Percentiles rank a stretch among this genome's conserved stretches.
phyloP scores from a whole-genome alignment of 1,140 invertebrate genomes.

The Venustaconcha ellipsiformis region DNA sequence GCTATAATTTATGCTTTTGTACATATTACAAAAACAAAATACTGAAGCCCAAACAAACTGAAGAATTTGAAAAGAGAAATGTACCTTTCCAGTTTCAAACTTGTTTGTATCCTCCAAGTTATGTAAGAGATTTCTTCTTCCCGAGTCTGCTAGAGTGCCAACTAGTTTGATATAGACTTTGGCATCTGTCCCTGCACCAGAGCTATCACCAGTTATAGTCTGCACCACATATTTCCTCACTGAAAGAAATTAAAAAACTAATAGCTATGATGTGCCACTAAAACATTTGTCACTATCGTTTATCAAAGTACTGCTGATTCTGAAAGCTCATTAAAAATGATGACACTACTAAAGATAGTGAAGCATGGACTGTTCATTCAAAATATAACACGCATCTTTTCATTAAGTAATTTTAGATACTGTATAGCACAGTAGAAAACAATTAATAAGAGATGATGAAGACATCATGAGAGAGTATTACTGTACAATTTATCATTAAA shows the following conservation, averaged over 20 bases:
- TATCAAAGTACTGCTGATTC: not conserved
- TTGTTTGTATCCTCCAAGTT: constrained; percentile 39
- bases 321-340: not conserved
- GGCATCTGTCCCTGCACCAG: constrained; percentile 52
- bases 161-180: constrained; percentile 52
- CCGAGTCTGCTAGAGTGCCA: constrained; percentile 55
- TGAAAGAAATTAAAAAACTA: constrained; percentile 21
- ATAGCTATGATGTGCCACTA: not conserved
- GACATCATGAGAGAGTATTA: too few species aligned
- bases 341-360: not conserved
- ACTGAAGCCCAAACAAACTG: not conserved
- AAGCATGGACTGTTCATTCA: not conserved
- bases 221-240: constrained; percentile 52
- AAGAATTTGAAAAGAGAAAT: not conserved
- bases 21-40: not conserved
- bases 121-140: constrained; percentile 44
- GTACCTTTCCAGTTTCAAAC: constrained; percentile 56
- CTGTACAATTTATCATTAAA: too few species aligned
- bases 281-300: not conserved
- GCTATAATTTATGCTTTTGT: not conserved
- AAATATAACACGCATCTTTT: not conserved
- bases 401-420: not conserved
- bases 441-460: too few species aligned
- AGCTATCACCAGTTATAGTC: constrained; percentile 48
- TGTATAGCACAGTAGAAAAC: too few species aligned